Percentiles rank a stretch among this genome's conserved stretches.
These are phyloP conservation scores for Capromys pilorides DNA, from an alignment of 2,797 vertebrate genomes.

Conservation along the genomic window DNA sequence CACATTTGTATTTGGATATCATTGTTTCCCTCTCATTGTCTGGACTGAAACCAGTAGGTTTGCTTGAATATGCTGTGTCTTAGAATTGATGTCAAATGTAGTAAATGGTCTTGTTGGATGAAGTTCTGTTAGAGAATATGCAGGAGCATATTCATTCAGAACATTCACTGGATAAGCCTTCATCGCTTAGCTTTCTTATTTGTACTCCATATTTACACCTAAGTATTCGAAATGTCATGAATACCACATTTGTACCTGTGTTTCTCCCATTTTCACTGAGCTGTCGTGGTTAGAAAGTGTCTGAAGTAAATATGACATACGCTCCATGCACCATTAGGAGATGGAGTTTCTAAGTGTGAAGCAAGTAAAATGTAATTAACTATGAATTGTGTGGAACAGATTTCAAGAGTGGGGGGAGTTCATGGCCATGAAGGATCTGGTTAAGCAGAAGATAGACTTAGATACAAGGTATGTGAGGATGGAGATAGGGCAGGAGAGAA, in stretches of 20 bases:
- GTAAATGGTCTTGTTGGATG: neutral
- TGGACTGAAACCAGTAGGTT: neutral
- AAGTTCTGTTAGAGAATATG: neutral
- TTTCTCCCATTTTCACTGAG: neutral
- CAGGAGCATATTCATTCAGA: neutral
- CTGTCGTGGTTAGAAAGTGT: neutral
- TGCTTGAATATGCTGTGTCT: neutral
- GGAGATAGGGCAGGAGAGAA: neutral
- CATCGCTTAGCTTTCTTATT: neutral
- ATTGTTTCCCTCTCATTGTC: neutral
- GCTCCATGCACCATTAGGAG: neutral
- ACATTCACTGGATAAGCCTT: neutral
- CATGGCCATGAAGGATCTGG: neutral
- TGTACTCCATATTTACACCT: neutral
- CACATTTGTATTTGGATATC: neutral
- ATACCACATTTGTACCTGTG: neutral
- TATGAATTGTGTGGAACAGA: neutral
- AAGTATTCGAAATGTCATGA: constrained; percentile 10
- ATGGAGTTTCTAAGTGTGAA: neutral
- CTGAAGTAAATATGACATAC: neutral
- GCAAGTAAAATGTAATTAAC: constrained; percentile 12
- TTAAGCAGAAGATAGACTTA: neutral
- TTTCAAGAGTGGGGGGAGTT: constrained; percentile 1
- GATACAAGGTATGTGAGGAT: neutral
- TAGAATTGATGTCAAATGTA: neutral